Percentiles rank a stretch among this genome's conserved stretches.
phyloP scores from a whole-genome alignment of 2,113 vertebrate genomes.

The Prunella himalayana region DNA sequence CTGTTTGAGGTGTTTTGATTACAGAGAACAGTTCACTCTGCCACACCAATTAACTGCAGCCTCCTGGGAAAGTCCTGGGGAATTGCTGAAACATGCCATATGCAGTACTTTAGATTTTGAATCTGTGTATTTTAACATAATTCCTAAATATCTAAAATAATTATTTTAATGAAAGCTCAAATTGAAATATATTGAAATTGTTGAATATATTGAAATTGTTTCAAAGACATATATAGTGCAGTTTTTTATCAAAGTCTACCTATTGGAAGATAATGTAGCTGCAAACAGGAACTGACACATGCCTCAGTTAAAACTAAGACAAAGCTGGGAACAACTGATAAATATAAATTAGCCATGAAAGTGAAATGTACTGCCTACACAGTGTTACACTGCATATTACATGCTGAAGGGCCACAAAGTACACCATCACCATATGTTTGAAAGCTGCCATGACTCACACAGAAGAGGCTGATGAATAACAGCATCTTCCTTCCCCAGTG shows the following conservation, averaged over 20 bases:
- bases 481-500: background rate
- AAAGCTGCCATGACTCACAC: background rate
- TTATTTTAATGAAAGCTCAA: background rate
- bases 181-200: background rate
- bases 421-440: background rate
- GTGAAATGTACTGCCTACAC: slow-evolving; percentile 27
- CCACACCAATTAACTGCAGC: background rate
- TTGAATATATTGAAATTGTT: background rate
- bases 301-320: background rate
- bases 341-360: slow-evolving; percentile 8
- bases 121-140: background rate
- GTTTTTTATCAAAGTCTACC: background rate
- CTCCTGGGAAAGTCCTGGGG: background rate
- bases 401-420: background rate
- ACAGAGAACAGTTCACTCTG: background rate
- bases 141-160: background rate
- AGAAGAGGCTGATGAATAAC: background rate
- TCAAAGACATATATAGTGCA: background rate
- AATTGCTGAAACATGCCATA: background rate
- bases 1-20: background rate
- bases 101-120: background rate
- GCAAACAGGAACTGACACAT: background rate
- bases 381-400: background rate
- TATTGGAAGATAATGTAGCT: background rate
- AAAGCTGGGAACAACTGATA: background rate